Percentiles rank a stretch among this genome's conserved stretches.
Conservation (phyloP, 2,113 vertebrate genomes). For the Elephantulus edwardii region DNA sequence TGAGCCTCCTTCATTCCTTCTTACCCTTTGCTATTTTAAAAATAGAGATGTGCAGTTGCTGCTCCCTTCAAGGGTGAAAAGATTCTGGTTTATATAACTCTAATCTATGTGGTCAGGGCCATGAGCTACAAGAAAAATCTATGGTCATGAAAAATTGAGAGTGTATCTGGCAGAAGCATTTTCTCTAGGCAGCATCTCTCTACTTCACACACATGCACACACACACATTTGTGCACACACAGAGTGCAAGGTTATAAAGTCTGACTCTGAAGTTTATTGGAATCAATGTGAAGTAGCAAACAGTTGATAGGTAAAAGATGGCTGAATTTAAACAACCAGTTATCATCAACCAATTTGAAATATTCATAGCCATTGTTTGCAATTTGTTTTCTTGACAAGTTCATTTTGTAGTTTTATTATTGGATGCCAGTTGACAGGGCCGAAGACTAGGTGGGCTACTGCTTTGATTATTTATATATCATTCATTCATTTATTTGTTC, state of each 20-base stretch:
- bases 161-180: background rate
- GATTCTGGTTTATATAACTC: slow-evolving; percentile 37
- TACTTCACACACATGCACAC: background rate
- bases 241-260: background rate
- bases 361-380: slow-evolving; percentile 5
- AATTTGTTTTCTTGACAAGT: background rate
- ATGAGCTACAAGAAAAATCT: slow-evolving; percentile 24
- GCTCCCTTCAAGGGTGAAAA: slow-evolving; percentile 16
- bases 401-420: background rate
- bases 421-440: background rate
- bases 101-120: background rate
- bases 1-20: background rate
- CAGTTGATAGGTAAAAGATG: slow-evolving; percentile 17
- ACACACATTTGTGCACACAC: background rate
- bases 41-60: slow-evolving; percentile 2
- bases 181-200: background rate
- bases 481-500: slow-evolving; percentile 35
- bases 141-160: slow-evolving; percentile 32
- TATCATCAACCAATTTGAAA: slow-evolving; percentile 31
- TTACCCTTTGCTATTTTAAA: slow-evolving; percentile 33
- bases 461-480: slow-evolving; percentile 20
- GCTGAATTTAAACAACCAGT: background rate
- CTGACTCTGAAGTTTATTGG: slow-evolving; percentile 8
- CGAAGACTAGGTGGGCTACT: background rate
- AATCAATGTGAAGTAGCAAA: background rate